Percentiles rank a stretch among this genome's conserved stretches.
Conservation (phyloP, 2,888 invertebrate genomes). For the Lithodes maja region DNA sequence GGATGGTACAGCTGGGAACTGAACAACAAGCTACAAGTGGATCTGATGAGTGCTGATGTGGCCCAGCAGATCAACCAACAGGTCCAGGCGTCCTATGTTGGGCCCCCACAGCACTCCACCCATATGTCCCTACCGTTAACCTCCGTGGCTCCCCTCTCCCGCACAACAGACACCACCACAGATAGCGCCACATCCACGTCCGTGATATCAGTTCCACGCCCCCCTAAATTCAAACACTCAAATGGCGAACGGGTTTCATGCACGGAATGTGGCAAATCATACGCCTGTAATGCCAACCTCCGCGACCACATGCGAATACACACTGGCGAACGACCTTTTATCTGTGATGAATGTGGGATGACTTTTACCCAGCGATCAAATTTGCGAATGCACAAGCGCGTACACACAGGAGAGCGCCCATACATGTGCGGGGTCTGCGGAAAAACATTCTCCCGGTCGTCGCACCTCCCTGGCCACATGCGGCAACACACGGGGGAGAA, state of each 20-base stretch:
- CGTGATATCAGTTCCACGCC: conserved; percentile 15
- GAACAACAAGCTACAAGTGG: conserved; percentile 54
- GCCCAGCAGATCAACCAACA: conserved; percentile 48
- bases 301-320: conserved; percentile 71
- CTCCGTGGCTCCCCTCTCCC: background rate
- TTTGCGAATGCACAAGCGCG: conserved; percentile 83
- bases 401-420: conserved; percentile 84
- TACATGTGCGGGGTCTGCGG: conserved; percentile 84
- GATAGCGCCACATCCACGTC: background rate
- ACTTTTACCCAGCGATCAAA: conserved; percentile 70
- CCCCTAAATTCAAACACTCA: conserved; percentile 40
- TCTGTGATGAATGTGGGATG: conserved; percentile 70
- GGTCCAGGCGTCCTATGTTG: conserved; percentile 39
- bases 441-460: conserved; percentile 79
- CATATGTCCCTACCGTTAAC: background rate
- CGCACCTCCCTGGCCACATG: conserved; percentile 65
- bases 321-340: conserved; percentile 69
- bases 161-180: background rate
- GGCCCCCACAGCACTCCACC: background rate
- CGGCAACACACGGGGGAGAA: conserved; percentile 64
- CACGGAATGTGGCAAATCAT: conserved; percentile 65
- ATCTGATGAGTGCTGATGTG: conserved; percentile 60
- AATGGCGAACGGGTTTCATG: conserved; percentile 63
- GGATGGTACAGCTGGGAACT: conserved; percentile 62
- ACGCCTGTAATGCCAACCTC: conserved; percentile 68